Evolutionary conservation across 2,888 invertebrate genomes (phyloP).

Genomic region (Nowickia ferox): DNA sequence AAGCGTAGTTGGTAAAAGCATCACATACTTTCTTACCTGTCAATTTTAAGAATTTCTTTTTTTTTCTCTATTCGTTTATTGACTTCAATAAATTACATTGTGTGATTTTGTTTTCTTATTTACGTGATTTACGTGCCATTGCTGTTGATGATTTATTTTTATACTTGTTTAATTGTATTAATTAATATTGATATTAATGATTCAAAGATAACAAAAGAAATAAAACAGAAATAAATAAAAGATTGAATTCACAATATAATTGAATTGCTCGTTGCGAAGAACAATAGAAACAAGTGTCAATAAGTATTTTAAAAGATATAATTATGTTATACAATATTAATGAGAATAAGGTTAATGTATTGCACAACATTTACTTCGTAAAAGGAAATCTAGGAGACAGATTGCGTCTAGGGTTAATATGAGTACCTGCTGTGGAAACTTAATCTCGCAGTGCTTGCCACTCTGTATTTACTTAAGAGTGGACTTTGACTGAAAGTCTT

Average conservation of each 20-base stretch:
- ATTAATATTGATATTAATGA: slow-evolving; percentile 72
- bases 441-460: too few relatives aligned
- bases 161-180: slow-evolving; percentile 76
- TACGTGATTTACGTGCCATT: slow-evolving; percentile 18
- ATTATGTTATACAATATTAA: slow-evolving; percentile 49
- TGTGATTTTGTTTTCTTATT: slow-evolving; percentile 71
- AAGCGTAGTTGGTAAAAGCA: slow-evolving; percentile 52
- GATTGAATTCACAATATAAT: slow-evolving; percentile 25
- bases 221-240: slow-evolving; percentile 3
- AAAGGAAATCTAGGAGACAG: too few relatives aligned
- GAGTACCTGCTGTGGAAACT: too few relatives aligned
- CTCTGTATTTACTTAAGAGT: too few relatives aligned
- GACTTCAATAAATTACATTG: slow-evolving; percentile 23
- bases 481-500: too few relatives aligned
- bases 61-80: slow-evolving; percentile 16
- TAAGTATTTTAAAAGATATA: slow-evolving; percentile 20
- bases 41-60: slow-evolving; percentile 71
- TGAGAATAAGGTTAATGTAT: slow-evolving; percentile 7
- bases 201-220: slow-evolving; percentile 11
- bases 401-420: too few relatives aligned
- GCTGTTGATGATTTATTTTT: slow-evolving; percentile 15
- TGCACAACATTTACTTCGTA: too few relatives aligned
- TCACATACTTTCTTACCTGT: slow-evolving; percentile 73
- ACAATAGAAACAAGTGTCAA: slow-evolving; percentile 22
- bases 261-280: slow-evolving; percentile 28